Evolutionary conservation across 2,797 vertebrate species (phyloP), one percentile per base, ranked within the genome.

Genomic region (Paratrypauchen microcephalus): DNA sequence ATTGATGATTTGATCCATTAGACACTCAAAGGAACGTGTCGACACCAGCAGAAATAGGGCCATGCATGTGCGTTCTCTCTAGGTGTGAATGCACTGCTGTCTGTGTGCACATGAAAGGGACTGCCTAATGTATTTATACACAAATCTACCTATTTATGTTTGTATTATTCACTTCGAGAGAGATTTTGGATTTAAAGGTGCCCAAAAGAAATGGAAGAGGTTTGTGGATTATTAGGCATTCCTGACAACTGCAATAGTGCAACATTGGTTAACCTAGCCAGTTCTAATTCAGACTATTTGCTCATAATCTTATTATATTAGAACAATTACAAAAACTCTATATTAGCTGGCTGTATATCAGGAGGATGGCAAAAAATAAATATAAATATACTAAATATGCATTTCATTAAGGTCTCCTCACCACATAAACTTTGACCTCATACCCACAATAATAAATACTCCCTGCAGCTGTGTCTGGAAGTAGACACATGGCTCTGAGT

Each of bases 1-100:
- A 92, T 92, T 92, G 78, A 91, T 92, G 90, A 89, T 86, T 79
- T 65, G 73, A 83, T 82, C 85, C 86, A 90, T 90, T 90, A 90
- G 70, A 78, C 78, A 79, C 81, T 88, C 79, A 87, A 78, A 87
- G 81, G 64, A 80, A 78, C 0, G 58, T 87, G 88, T 90, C 83
- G 86, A 88, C 91, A 90, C 86, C 79, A 71, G 81, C 76, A 80
- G 79, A 85, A 89, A 90, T 81, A 79, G 82, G 77, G 73, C 73
- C 65, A 68, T 67, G 77, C 78, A 73, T 78, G 77, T 89, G 82
- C 73, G 58, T 79, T 88, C 73, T 82, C 78, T 87, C 81, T 66
- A 75, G 60, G 86, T 89, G 89, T 86, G 73, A 89, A 88, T 87
- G 88, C 83, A 83, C 36, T 9, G 59, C 66, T 65, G 66, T 79